Conservation (phyloP, 2,113 vertebrate genomes). For the Hippolais icterina region DNA sequence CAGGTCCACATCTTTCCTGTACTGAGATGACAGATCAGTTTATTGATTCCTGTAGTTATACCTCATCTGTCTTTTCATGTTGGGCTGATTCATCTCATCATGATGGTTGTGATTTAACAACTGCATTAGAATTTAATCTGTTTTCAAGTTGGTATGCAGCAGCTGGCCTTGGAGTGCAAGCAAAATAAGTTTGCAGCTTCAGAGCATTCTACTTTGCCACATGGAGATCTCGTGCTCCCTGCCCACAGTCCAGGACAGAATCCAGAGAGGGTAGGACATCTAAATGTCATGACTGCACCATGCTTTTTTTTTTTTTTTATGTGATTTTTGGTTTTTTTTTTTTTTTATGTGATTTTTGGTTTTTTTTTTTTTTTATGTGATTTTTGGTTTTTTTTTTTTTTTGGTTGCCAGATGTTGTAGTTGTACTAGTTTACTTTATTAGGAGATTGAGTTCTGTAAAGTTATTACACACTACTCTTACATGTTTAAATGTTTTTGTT, state of each 20-base stretch:
- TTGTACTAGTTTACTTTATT: background rate
- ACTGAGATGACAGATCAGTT: background rate
- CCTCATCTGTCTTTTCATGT: background rate
- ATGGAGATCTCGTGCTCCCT: background rate
- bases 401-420: background rate
- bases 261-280: background rate
- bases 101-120: background rate
- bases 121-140: background rate
- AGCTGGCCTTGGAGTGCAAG: background rate
- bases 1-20: background rate
- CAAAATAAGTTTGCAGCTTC: background rate
- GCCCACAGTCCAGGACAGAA: background rate
- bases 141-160: background rate
- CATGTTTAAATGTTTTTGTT: background rate
- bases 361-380: background rate
- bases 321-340: too few species aligned
- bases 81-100: background rate
- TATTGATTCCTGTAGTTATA: background rate
- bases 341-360: too few species aligned
- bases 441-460: background rate
- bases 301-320: background rate
- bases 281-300: background rate
- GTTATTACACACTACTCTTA: background rate
- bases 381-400: background rate
- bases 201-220: background rate